Percentiles rank a stretch among this genome's conserved stretches.
Conservation (phyloP, 2,888 invertebrate species). For the Barypeithes pellucidus region DNA sequence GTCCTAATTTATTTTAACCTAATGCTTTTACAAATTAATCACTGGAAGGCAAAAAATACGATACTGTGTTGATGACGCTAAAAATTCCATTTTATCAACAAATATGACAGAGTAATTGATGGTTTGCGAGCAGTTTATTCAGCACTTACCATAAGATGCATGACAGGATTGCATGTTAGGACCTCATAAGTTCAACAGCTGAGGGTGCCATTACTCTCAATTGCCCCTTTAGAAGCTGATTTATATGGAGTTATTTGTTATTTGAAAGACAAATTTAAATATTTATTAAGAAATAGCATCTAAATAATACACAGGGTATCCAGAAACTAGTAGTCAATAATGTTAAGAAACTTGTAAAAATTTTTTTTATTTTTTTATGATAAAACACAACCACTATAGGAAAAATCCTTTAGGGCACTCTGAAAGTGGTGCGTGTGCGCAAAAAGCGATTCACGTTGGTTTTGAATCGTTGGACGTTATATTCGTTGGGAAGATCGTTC, state of each 20-base stretch:
- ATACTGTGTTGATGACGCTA: background rate
- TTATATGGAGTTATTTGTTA: background rate
- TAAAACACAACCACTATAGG: no score
- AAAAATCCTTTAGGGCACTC: no score
- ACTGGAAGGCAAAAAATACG: background rate
- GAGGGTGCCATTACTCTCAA: slow-evolving; percentile 9
- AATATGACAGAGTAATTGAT: slow-evolving; percentile 25
- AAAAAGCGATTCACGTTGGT: no score
- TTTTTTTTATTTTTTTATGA: no score
- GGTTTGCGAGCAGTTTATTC: slow-evolving; percentile 4
- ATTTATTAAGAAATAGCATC: slow-evolving; percentile 1
- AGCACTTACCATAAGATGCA: slow-evolving; percentile 22
- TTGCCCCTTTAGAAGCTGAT: slow-evolving; percentile 10
- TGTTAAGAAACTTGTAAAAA: no score
- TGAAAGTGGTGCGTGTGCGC: no score
- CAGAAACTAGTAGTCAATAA: no score
- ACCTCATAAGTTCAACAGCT: slow-evolving; percentile 28
- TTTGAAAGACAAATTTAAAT: slow-evolving; percentile 4
- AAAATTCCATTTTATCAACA: slow-evolving; percentile 4
- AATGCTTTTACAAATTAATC: background rate
- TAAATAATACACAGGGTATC: no score
- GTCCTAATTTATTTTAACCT: background rate
- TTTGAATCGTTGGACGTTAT: no score
- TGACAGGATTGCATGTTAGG: slow-evolving; percentile 19
- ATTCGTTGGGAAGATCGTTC: no score